Percentiles rank a stretch among this genome's conserved stretches.
phyloP scores from a whole-genome alignment of 2,888 invertebrate genomes.

The Cylloceria caligata region DNA sequence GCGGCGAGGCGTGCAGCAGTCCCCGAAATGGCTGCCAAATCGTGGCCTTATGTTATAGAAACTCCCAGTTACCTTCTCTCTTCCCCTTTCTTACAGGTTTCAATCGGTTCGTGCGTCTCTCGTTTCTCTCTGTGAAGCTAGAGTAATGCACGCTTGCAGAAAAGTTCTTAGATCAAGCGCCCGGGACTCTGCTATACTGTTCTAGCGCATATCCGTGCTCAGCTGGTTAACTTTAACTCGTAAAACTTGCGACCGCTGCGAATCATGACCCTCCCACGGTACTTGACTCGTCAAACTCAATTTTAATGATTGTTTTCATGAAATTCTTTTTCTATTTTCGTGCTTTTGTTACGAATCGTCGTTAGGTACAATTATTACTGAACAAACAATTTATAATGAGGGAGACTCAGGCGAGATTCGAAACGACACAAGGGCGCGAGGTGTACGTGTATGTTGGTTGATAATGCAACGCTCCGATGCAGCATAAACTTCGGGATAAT shows the following conservation, averaged over 20 bases:
- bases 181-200: conserved; percentile 25
- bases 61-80: conserved; percentile 40
- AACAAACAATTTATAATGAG: conserved; percentile 6
- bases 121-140: background rate
- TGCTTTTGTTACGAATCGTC: conserved; percentile 4
- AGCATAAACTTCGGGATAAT: conserved; percentile 57
- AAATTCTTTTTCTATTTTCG: background rate
- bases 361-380: background rate
- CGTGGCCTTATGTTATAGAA: conserved; percentile 63
- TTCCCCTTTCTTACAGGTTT: background rate
- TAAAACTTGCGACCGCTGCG: conserved; percentile 63
- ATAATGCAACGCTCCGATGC: conserved; percentile 23
- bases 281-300: conserved; percentile 35
- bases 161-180: conserved; percentile 61
- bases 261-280: conserved; percentile 36
- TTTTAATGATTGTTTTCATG: too few relatives aligned
- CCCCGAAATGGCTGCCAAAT: conserved; percentile 64
- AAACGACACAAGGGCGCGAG: background rate
- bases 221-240: conserved; percentile 40
- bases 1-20: conserved; percentile 29
- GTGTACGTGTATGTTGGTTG: conserved; percentile 15
- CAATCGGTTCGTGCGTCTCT: background rate
- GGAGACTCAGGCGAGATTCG: background rate
- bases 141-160: conserved; percentile 58
- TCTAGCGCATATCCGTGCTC: conserved; percentile 47